Evolutionary conservation across 2,888 invertebrate species (phyloP).

Genomic region (Serrognathus titanus): DNA sequence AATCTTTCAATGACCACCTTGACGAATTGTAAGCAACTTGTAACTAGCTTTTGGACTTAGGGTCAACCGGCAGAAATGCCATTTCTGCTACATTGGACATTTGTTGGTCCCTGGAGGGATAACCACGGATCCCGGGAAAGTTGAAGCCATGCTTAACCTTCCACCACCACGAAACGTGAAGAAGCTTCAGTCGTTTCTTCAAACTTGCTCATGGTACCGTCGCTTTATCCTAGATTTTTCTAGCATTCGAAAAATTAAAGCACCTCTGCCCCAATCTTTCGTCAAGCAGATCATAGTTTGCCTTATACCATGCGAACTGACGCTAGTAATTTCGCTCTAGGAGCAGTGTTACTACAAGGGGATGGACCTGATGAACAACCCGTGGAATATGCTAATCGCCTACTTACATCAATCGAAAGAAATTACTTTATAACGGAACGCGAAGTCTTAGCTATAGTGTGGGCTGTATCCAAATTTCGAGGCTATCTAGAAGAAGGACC

Average conservation of each 20-base stretch:
- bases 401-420: constrained; percentile 27
- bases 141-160: constrained; percentile 10
- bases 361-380: constrained; percentile 24
- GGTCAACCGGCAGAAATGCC: constrained; percentile 27
- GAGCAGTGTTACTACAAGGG: constrained; percentile 26
- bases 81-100: constrained; percentile 28
- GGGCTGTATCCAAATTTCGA: constrained; percentile 42
- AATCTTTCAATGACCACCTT: constrained; percentile 26
- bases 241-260: constrained; percentile 21
- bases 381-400: constrained; percentile 31
- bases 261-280: constrained; percentile 26
- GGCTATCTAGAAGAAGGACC: constrained; percentile 42
- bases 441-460: constrained; percentile 32
- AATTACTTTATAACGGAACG: constrained; percentile 31
- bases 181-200: constrained; percentile 15
- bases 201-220: constrained; percentile 24
- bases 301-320: constrained; percentile 32
- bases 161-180: constrained; percentile 17
- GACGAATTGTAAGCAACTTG: constrained; percentile 23
- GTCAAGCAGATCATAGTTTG: constrained; percentile 21
- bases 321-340: constrained; percentile 27
- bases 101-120: constrained; percentile 13
- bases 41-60: constrained; percentile 22
- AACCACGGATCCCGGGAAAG: constrained; percentile 13
- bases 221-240: constrained; percentile 23